Evolutionary conservation across 2,888 invertebrate genomes (phyloP), one percentile per base, ranked within the genome.

Genomic region (Apodemia hepburni): DNA sequence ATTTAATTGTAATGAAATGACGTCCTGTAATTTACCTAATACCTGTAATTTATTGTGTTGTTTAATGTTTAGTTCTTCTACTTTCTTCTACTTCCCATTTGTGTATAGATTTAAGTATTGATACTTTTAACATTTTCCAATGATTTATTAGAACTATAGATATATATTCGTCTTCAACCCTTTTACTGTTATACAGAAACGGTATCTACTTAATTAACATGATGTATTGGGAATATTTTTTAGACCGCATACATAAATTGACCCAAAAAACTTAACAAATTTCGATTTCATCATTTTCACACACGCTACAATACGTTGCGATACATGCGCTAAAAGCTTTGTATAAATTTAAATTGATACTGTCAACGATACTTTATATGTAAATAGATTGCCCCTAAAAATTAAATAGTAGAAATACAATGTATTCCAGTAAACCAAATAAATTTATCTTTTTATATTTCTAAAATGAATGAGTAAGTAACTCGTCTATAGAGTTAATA

Each of bases 51-150:
- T 9, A 49, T 42, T 42, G 4, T 42, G 12, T 22, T 51, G 22
- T 22, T 27, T 51, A 18, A 51, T 51, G 51, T 51, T 51, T 51
- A 51, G 22, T n/a, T n/a, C n/a, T n/a, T n/a, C n/a, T n/a, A n/a
- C n/a, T n/a, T 51, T 51, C 22, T 18, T 22, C 49, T 18, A 18
- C 18, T 18, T 22, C 22, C 22, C 51, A 18, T 51, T 22, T 18
- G 8, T 22, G 51, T 51, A 51, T 18, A 51, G 51, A 22, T 18
- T 11, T 22, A 5, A 33, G 7, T 33, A 33, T 33, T 33, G 12
- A 42, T 15, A 15, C 2, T 3, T 12, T 4, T 15, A 42, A 42
- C 42, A 42, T 42, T 42, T 42, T 15, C 42, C 42, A 15, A 42
- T 15, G 42, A 42, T 42, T 42, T 42, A 42, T 42, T 42, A 15